Base-by-base conservation (phyloP, 2,888 invertebrate species). In the Podabrus alpinus region DNA sequence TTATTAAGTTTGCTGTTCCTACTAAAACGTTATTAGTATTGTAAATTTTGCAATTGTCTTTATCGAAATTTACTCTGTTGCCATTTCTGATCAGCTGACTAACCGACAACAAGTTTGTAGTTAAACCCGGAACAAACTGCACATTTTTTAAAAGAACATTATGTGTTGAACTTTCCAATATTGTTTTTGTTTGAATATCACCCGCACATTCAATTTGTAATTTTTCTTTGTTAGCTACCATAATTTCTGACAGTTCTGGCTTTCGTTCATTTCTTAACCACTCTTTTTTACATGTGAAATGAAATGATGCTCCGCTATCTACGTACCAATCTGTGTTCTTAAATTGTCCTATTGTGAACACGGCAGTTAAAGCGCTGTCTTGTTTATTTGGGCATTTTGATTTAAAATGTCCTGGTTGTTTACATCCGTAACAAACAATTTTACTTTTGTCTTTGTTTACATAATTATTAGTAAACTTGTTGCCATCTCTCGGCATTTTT, bases 311-410 rank as follows among this genome's bases (percentile, higher is more conserved):
- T 7, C 82, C 83, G 9, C 80, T 80, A 70, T 84, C 83, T 1
- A 83, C 60, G 61, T 83, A 84, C 78, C 80, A 84, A 59, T 82
- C 81, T n/a, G 67, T 66, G 15, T 78, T 80, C n/a, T 79, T 73
- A 69, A 78, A 81, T 25, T 77, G 67, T 25, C 72, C 77, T 59
- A 73, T 82, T 16, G 78, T 69, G 74, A 80, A 80, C 69, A 80
- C 81, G 21, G 78, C 82, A 78, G 76, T 81, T 75, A 84, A 83
- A 17, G 78, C 80, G 68, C 79, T 69, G 13, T 25, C 16, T 66
- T 70, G 59, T 11, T 67, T 69, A 3, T 17, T 66, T 9, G 64
- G 59, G 29, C 59, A 62, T 15, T 59, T 64, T 73, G 64, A 59
- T 60, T 60, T 60, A 68, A 75, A 80, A 72, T 79, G 78, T 16